These are phyloP conservation scores for Cephus rjabovi DNA, from an alignment of 2,888 invertebrate genomes.

Conservation along the genomic window DNA sequence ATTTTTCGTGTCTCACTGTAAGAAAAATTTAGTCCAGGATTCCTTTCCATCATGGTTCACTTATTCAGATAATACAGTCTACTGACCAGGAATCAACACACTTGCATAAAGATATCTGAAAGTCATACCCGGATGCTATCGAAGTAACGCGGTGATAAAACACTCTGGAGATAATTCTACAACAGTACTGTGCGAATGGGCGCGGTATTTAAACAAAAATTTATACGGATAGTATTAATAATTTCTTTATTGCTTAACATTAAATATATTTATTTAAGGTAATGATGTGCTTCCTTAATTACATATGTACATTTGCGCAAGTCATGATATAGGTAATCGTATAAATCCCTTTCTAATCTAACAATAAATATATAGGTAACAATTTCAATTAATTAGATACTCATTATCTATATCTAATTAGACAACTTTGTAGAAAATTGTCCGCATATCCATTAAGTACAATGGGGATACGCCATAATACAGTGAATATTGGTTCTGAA, in stretches of 20 bases:
- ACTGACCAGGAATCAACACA: not conserved
- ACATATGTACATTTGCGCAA: not conserved
- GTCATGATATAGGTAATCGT: not conserved
- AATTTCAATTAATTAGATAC: not conserved
- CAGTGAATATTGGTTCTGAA: not conserved
- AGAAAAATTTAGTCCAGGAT: slow-evolving; percentile 11
- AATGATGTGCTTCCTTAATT: not conserved
- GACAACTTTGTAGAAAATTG: not conserved
- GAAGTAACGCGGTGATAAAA: not conserved
- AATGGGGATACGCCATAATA: not conserved
- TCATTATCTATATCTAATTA: not conserved
- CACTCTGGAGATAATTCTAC: not conserved
- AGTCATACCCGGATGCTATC: not conserved
- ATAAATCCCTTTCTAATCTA: not conserved
- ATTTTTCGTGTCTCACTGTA: not conserved
- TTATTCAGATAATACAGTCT: not conserved
- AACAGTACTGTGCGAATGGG: not conserved
- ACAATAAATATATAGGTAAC: not conserved
- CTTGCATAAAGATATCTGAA: not conserved
- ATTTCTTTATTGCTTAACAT: not conserved
- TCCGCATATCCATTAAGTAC: not conserved
- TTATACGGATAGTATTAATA: not conserved
- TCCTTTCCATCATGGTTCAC: slow-evolving; percentile 3
- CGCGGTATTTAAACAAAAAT: not conserved
- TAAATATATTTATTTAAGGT: not conserved